Conservation (phyloP, 1,140 invertebrate genomes). For the Pogonomyrmex californicus region DNA sequence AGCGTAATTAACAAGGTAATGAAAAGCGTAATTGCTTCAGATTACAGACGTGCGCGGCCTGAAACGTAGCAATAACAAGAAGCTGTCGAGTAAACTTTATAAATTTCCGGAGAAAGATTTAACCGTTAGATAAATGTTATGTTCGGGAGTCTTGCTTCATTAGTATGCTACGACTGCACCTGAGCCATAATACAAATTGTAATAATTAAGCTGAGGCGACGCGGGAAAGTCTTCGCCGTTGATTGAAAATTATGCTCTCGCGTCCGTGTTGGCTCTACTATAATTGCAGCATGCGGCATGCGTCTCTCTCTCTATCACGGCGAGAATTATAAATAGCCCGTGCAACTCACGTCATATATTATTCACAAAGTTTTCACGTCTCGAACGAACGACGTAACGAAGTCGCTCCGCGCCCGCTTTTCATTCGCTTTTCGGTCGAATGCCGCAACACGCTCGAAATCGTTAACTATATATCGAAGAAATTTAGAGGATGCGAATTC, state of each 20-base stretch:
- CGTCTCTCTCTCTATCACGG: background rate
- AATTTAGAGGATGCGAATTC: background rate
- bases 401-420: too few relatives aligned
- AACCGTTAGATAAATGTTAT: conserved; percentile 43
- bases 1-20: conserved; percentile 28
- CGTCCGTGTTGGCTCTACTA: background rate
- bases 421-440: background rate
- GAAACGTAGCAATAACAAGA: conserved; percentile 2
- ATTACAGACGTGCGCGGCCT: conserved; percentile 17
- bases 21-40: conserved; percentile 39
- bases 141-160: conserved; percentile 43
- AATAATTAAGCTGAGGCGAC: conserved; percentile 50
- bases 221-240: background rate
- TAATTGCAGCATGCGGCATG: background rate
- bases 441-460: conserved; percentile 6
- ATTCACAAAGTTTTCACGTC: conserved; percentile 47
- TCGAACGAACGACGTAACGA: conserved; percentile 10
- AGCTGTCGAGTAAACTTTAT: conserved; percentile 14
- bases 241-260: conserved; percentile 51
- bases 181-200: conserved; percentile 51
- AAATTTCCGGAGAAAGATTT: conserved; percentile 37
- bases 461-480: conserved; percentile 9
- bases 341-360: conserved; percentile 41
- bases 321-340: conserved; percentile 28
- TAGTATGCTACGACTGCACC: conserved; percentile 36